Conservation (phyloP, 2,113 vertebrate species). For the Dolichotis patagonum region DNA sequence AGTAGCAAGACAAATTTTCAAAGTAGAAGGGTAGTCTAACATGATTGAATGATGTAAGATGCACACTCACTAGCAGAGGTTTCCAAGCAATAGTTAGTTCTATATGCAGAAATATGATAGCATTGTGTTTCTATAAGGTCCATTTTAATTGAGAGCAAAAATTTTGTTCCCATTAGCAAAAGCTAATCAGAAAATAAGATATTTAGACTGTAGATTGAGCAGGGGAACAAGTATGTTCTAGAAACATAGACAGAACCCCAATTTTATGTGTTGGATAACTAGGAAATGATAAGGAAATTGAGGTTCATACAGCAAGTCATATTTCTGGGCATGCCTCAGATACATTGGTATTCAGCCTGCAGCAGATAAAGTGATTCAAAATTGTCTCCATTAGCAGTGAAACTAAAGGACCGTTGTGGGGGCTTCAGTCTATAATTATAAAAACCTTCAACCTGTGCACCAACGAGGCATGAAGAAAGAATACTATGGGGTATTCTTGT, state of each 20-base stretch:
- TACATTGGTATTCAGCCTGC: not conserved
- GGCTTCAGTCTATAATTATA: not conserved
- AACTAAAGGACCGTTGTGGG: not conserved
- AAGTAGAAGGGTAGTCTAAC: not conserved
- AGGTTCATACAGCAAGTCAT: not conserved
- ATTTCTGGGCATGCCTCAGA: not conserved
- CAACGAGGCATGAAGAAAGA: not conserved
- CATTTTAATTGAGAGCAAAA: not conserved
- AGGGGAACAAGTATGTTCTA: conserved; percentile 4
- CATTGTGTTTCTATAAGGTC: not conserved
- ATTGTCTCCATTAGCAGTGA: not conserved
- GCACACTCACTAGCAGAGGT: not conserved
- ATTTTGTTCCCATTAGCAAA: conserved; percentile 9
- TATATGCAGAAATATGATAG: not conserved
- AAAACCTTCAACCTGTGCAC: not conserved
- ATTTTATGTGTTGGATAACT: not conserved
- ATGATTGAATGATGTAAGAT: not conserved
- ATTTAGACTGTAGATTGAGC: not conserved
- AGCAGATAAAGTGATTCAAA: conserved; percentile 26
- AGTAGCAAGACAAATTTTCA: not conserved
- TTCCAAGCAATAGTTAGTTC: not conserved
- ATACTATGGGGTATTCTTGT: not conserved
- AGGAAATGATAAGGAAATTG: not conserved
- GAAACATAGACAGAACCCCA: not conserved
- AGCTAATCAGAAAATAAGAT: not conserved